These are phyloP conservation scores for Drosophila carrolli DNA, from an alignment of 1,140 invertebrate species.

Conservation along the genomic window DNA sequence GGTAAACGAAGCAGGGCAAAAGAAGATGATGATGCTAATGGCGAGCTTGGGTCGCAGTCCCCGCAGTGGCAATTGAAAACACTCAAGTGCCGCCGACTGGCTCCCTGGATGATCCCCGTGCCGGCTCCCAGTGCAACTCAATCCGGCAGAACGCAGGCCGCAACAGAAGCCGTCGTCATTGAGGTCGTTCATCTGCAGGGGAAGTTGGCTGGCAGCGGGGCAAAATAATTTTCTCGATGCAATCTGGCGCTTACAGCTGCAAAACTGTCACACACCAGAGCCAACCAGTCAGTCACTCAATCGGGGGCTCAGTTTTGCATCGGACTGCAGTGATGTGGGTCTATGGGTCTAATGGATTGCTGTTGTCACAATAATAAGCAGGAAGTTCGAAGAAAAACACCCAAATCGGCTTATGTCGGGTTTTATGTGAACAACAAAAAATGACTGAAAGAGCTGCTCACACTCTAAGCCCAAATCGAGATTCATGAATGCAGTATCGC, in stretches of 20 bases:
- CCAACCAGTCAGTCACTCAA: slow-evolving; percentile 18
- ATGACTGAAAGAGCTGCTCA: slow-evolving; percentile 20
- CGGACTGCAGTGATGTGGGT: slow-evolving; percentile 28
- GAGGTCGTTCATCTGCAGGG: slow-evolving; percentile 68
- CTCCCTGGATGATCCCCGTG: slow-evolving; percentile 52
- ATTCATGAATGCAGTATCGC: slow-evolving; percentile 43
- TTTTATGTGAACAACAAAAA: slow-evolving; percentile 53
- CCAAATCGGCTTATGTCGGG: slow-evolving; percentile 75
- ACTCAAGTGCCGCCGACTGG: slow-evolving; percentile 63
- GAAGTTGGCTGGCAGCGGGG: not conserved
- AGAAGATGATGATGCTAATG: slow-evolving; percentile 45
- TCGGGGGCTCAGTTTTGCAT: slow-evolving; percentile 22
- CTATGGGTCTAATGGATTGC: slow-evolving; percentile 31
- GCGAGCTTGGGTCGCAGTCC: slow-evolving; percentile 46
- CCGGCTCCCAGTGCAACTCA: slow-evolving; percentile 43
- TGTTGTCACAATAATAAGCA: slow-evolving; percentile 71
- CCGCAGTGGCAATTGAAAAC: slow-evolving; percentile 68
- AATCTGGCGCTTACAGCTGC: slow-evolving; percentile 21
- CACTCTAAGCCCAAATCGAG: slow-evolving; percentile 46
- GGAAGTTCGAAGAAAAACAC: slow-evolving; percentile 56
- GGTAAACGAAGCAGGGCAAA: slow-evolving; percentile 54
- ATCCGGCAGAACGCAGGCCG: slow-evolving; percentile 33
- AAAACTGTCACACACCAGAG: slow-evolving; percentile 11
- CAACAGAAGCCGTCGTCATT: slow-evolving; percentile 32
- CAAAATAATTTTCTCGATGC: slow-evolving; percentile 16